Evolutionary conservation across 2,797 vertebrate species (phyloP), one percentile per base, ranked within the genome.

Genomic region (Gadopsis bispinosus): DNA sequence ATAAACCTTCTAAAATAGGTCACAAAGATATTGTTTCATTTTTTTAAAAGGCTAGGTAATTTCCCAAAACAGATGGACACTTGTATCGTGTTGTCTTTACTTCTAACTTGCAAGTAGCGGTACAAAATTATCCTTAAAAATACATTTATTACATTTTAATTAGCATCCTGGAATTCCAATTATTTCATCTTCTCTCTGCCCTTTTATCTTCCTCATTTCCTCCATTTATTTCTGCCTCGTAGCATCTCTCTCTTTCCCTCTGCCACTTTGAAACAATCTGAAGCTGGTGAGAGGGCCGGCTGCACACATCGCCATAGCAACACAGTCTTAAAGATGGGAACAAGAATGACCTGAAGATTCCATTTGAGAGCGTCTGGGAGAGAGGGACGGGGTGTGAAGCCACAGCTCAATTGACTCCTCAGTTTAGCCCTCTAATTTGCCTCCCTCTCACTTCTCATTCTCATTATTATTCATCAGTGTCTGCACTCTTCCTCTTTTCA

Each of bases 321-420:
- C 92, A 65, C 87, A 81, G 87, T 90, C 89, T 88, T 94, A 94
- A 94, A 91, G 91, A 92, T 89, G 88, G 89, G 89, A 92, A 93
- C 92, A 90, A 91, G 93, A 89, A 64, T 90, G 92, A 91, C 91
- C 91, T 87, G 85, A 91, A 89, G 91, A 94, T 91, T 92, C 81
- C 80, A 75, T 92, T 88, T 69, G 85, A 91, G 87, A 88, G 88
- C 62, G 81, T 87, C 84, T 83, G 79, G 85, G 83, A 90, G 90
- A 90, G 90, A 89, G 87, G 89, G 87, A 83, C 69, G 68, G 83
- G 81, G 89, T 91, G 93, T 90, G 89, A 91, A 91, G 89, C 89
- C 84, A 83, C 83, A 87, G 88, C 88, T 93, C 92, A 89, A 92
- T 89, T 89, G 92, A 93, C 91, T 93, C 80, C 85, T 91, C 84